Base-by-base conservation (phyloP, 2,888 invertebrate genomes). In the Callinectes sapidus region DNA sequence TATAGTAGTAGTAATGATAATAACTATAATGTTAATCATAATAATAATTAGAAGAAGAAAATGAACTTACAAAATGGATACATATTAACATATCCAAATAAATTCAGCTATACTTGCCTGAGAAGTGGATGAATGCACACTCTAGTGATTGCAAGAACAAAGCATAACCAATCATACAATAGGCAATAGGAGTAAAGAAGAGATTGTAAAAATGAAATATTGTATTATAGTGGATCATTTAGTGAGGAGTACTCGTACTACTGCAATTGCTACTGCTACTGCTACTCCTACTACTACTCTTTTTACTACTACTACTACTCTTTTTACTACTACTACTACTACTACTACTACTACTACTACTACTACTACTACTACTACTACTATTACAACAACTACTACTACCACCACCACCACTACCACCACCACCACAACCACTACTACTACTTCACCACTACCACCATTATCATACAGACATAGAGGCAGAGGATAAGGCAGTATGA, bases 281-380 rank as follows among this genome's bases (percentile, higher is more conserved):
- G 6, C n/a, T 66, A 23, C 66, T 66, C 2, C 66, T 71, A 71
- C 66, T 71, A n/a, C 66, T 71, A 71, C 66, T n/a, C n/a, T n/a
- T 71, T n/a, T n/a, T n/a, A n/a, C 28, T 71, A 10, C 28, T 71
- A 71, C 71, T 71, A 10, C 71, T 71, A 71, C 71, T 71, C 71
- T 71, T 71, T 28, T 28, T 71, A 71, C 71, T 71, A 71, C 71
- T 71, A 71, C 71, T 71, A 71, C 71, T 28, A 28, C n/a, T 71
- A 71, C 71, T 71, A n/a, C 28, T 71, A 71, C 71, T 71, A 71
- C 71, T 71, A 28, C 71, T 71, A 71, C n/a, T n/a, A 71, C 71
- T n/a, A 71, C 71, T n/a, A 81, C 81, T 3, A 35, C 32, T 35
- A 18, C 81, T 35, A 18, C 35, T 35, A 35, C 81, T 14, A 35